These are phyloP conservation scores for Acrocyrtus sp. DNA, from an alignment of 2,888 invertebrate species.

Conservation along the genomic window DNA sequence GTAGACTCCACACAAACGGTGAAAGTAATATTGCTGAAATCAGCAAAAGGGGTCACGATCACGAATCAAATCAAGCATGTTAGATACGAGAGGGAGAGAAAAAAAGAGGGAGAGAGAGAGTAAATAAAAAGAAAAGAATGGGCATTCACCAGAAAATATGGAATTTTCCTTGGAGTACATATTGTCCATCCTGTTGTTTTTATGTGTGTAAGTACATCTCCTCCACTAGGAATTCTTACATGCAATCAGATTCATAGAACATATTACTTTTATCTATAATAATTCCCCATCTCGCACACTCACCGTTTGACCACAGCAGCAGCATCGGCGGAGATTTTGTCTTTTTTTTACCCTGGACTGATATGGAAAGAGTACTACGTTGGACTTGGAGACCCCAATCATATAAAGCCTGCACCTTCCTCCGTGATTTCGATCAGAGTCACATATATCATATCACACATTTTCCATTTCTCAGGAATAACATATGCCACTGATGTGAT, in stretches of 20 bases:
- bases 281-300: neutral
- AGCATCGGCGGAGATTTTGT: neutral
- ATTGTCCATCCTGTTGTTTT: neutral
- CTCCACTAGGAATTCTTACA: too few species aligned
- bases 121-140: neutral
- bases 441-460: too few species aligned
- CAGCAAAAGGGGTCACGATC: slow-evolving; percentile 40
- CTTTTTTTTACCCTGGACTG: neutral
- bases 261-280: too few species aligned
- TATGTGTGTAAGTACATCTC: too few species aligned
- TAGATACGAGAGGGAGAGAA: slow-evolving; percentile 19
- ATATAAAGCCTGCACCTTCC: neutral
- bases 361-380: neutral
- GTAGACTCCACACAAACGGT: too few species aligned
- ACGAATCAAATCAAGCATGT: slow-evolving; percentile 40
- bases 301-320: neutral
- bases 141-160: neutral
- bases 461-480: slow-evolving; percentile 4
- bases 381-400: neutral
- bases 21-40: slow-evolving; percentile 28
- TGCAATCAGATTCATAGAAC: too few species aligned
- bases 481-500: slow-evolving; percentile 20
- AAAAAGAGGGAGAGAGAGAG: neutral
- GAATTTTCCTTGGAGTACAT: neutral
- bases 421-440: too few species aligned